These are phyloP conservation scores for Gyps fulvus DNA, from an alignment of 2,113 vertebrate species.

Conservation along the genomic window DNA sequence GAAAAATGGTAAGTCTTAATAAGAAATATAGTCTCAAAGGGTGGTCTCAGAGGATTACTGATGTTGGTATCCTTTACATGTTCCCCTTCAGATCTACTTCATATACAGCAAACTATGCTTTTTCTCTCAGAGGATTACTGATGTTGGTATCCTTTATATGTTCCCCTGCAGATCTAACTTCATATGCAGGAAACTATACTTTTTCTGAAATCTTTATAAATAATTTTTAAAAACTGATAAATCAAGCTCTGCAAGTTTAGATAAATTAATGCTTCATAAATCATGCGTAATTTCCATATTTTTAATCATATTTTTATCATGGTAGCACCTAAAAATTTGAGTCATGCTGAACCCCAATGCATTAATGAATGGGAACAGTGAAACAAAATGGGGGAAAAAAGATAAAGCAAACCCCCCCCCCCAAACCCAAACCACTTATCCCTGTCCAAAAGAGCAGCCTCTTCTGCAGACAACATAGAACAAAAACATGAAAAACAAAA, in stretches of 20 bases:
- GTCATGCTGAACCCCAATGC: not conserved
- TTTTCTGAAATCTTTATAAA: not conserved
- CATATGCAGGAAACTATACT: not conserved
- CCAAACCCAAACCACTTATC: not conserved
- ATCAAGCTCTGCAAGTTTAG: not conserved
- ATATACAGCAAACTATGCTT: not conserved
- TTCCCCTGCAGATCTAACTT: not conserved
- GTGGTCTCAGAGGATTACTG: not conserved
- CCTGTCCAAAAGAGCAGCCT: not conserved
- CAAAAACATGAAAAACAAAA: not conserved
- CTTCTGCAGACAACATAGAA: not conserved
- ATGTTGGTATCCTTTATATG: not conserved
- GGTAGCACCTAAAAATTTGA: not conserved
- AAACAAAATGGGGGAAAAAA: not conserved
- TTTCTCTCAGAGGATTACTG: not conserved
- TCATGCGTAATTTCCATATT: not conserved
- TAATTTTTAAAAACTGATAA: not conserved
- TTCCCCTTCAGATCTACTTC: not conserved
- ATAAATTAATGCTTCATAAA: not conserved
- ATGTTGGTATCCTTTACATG: not conserved
- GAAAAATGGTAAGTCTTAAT: not conserved
- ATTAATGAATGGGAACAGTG: not conserved
- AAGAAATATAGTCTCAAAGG: not conserved
- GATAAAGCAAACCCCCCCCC: fast-evolving
- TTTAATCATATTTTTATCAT: not conserved